phyloP scores from a whole-genome alignment of 1,140 invertebrate genomes.

The Aphidius ervi region DNA sequence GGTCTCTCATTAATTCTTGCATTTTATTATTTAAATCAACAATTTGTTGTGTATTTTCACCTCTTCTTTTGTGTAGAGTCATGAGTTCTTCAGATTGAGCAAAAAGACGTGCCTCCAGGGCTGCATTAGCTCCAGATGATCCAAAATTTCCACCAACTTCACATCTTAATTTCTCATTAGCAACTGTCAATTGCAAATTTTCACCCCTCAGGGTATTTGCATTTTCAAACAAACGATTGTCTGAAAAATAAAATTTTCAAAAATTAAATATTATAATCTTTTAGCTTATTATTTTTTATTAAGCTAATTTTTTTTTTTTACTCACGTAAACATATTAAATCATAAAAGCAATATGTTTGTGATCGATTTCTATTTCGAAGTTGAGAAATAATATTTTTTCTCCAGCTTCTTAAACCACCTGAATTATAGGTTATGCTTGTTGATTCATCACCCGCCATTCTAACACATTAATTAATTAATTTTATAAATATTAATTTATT shows the following conservation, averaged over 20 bases:
- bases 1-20: slow-evolving; percentile 78
- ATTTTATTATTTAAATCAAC: slow-evolving; percentile 83
- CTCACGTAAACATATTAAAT: slow-evolving; percentile 20
- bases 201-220: slow-evolving; percentile 71
- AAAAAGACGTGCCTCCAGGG: slow-evolving; percentile 80
- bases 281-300: too few species aligned
- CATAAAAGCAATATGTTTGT: slow-evolving; percentile 18
- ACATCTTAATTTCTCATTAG: slow-evolving; percentile 75
- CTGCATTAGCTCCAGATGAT: slow-evolving; percentile 45
- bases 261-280: slow-evolving; percentile 1
- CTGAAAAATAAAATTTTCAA: slow-evolving; percentile 53
- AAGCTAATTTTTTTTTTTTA: neutral
- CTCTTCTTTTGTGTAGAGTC: slow-evolving; percentile 79
- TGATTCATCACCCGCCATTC: slow-evolving; percentile 1
- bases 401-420: slow-evolving; percentile 11
- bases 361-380: slow-evolving; percentile 18
- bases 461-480: slow-evolving; percentile 1
- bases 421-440: neutral
- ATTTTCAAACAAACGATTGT: slow-evolving; percentile 82
- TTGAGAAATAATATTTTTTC: slow-evolving; percentile 18
- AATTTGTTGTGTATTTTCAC: slow-evolving; percentile 90
- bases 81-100: slow-evolving; percentile 89
- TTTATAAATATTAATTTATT: neutral
- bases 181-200: slow-evolving; percentile 77
- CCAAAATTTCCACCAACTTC: slow-evolving; percentile 52